Evolutionary conservation across 2,888 invertebrate genomes (phyloP), one percentile per base, ranked within the genome.

Genomic region (Fragum sueziense): DNA sequence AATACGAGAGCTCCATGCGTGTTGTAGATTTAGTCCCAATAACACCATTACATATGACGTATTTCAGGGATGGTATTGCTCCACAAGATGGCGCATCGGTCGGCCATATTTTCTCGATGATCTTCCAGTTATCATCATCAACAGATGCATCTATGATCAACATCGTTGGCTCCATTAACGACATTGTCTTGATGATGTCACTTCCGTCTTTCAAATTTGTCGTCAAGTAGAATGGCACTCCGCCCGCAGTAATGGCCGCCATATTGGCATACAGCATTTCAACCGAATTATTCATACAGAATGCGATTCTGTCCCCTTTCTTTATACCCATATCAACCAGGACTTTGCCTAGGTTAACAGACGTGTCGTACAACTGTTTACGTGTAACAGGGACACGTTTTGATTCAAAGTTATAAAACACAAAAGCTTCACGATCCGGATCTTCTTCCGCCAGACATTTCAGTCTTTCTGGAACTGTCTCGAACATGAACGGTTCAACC

Each of bases 251-350:
- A 11, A 74, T 70, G 4, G 77, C 61, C 0, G 69, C 84, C 17
- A 77, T n/a, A 17, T 34, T 70, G 0, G 61, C 37, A 14, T 72
- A 20, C n/a, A 82, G 37, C 79, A 77, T 77, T 27, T 79, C 69
- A 2, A 84, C 27, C 0, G 79, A 82, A 62, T 84, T 84, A 33
- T 51, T 76, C 81, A 84, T 82, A 25, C 84, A 79, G 1, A 81
- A 34, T 6, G 51, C 79, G 0, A 79, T 74, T 2, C 33, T 37
- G 25, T 73, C 61, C 0, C 77, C 79, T 62, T 79, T 75, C 14
- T 22, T 33, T 14, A 84, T n/a, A 14, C 84, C 84, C 2, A 51
- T n/a, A 20, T 47, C 29, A 0, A 79, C 68, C n/a, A 84, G 71
- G 0, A 54, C 37, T 54, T 72, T 79, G 0, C 74, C 84, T 4